phyloP scores from a whole-genome alignment of 2,113 vertebrate species.

The Callopanchax toddi region DNA sequence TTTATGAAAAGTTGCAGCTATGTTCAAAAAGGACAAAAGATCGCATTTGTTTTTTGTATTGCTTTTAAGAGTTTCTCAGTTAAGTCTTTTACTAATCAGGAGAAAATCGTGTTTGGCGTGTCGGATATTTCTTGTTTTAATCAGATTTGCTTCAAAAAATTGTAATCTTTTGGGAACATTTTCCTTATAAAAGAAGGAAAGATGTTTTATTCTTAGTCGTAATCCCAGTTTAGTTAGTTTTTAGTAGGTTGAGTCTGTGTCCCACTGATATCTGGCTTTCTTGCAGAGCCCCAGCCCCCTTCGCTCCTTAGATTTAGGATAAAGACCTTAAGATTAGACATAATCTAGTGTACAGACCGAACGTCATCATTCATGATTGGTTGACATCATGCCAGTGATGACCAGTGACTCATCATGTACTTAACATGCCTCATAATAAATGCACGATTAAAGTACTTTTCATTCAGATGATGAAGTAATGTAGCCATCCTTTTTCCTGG shows the following conservation, averaged over 20 bases:
- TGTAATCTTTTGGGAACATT: not conserved
- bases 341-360: conserved; percentile 77
- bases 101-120: too few relatives aligned
- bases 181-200: not conserved
- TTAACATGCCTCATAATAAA: conserved; percentile 2
- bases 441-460: not conserved
- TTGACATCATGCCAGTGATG: conserved; percentile 53
- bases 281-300: conserved; percentile 52
- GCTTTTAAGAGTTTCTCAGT: not conserved
- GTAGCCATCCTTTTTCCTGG: conserved; percentile 40
- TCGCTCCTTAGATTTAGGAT: conserved; percentile 60
- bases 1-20: too few relatives aligned
- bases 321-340: conserved; percentile 80
- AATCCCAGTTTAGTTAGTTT: not conserved
- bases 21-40: too few relatives aligned
- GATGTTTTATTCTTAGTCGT: not conserved
- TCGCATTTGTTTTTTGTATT: not conserved
- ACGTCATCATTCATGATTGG: conserved; percentile 60
- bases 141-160: not conserved
- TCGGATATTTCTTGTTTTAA: too few relatives aligned
- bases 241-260: not conserved
- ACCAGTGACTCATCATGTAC: conserved; percentile 27
- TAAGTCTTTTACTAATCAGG: too few relatives aligned
- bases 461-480: conserved; percentile 28
- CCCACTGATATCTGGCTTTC: conserved; percentile 29